Evolutionary conservation across 2,888 invertebrate genomes (phyloP).

Genomic region (Xiphydria camelus): DNA sequence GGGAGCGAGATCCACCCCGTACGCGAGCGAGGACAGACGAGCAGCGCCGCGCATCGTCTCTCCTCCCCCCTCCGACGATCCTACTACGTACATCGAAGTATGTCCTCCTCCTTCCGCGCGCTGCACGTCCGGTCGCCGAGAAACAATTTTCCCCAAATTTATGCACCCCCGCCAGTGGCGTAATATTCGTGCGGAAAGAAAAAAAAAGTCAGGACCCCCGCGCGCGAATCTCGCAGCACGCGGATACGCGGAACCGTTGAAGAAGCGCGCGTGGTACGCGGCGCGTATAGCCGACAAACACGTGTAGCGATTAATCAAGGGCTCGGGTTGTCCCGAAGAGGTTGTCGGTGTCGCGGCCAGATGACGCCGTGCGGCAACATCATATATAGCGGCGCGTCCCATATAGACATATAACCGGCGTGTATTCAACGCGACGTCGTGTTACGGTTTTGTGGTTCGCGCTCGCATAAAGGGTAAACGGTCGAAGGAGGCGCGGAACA

Average conservation of each 20-base stretch:
- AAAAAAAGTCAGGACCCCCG: too few relatives aligned
- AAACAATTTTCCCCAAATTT: slow-evolving; percentile 51
- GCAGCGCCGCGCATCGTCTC: slow-evolving; percentile 3
- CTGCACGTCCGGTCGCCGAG: slow-evolving; percentile 28
- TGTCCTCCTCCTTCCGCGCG: slow-evolving; percentile 23
- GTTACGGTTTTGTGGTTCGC: slow-evolving; percentile 39
- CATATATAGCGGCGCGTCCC: too few relatives aligned
- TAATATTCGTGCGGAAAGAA: too few relatives aligned
- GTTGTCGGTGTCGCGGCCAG: slow-evolving; percentile 45
- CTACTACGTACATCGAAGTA: slow-evolving; percentile 22
- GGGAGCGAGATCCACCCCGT: too few relatives aligned
- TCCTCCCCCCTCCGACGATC: slow-evolving; percentile 9
- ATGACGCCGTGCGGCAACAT: slow-evolving; percentile 43
- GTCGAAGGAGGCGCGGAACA: too few relatives aligned
- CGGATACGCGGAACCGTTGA: too few relatives aligned
- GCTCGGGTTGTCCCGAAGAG: slow-evolving; percentile 37
- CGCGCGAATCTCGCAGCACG: too few relatives aligned
- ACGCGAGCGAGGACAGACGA: slow-evolving; percentile 3
- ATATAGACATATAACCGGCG: too few relatives aligned
- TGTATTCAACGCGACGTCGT: slow-evolving; percentile 45
- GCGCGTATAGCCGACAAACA: slow-evolving; percentile 28
- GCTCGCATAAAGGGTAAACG: too few relatives aligned
- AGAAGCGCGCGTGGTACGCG: slow-evolving; percentile 9
- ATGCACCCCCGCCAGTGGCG: slow-evolving; percentile 40
- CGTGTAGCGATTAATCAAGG: slow-evolving; percentile 49